Base-by-base conservation (phyloP, 2,888 invertebrate species). In the Schrankia costaestrigalis region DNA sequence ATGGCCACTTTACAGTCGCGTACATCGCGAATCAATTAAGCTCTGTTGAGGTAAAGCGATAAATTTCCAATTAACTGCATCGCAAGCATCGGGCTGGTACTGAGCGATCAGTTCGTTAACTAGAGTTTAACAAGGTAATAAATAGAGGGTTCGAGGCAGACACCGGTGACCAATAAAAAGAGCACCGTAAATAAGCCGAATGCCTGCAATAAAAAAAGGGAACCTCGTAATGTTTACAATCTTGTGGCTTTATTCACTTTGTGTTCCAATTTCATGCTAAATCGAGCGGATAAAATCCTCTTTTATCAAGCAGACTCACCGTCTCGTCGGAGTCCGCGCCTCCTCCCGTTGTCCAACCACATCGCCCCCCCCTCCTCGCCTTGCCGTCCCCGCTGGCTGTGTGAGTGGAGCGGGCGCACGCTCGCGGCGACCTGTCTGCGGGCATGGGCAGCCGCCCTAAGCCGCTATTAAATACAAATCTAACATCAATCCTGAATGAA, bases 181-280 rank as follows among this genome's bases (percentile, higher is more conserved):
- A 77, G 72, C 74, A 78, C 82, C 78, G 78, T 84, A 85, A 85
- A 84, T 83, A 82, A 82, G 72, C 71, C 74, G 73, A 82, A 78
- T 76, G 73, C 70, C 70, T 60, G 74, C 70, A 73, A 77, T 85
- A 85, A 87, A 86, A 53, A 86, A 86, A 84, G 78, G 80, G 78
- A 75, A 80, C 77, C 80, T 83, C 79, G 73, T 85, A 84, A 86
- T 87, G 86, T 85, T 87, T 85, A 87, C 86, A 84, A 84, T 86
- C 85, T 82, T 82, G 86, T 85, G 83, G 84, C 84, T 86, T 86
- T 86, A 87, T 86, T 85, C 87, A 86, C 87, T 85, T 86, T 87
- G 87, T 86, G 78, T 85, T 85, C 83, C 86, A 87, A 87, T 87
- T 87, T 87, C 86, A 86, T 86, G 87, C 84, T 87, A 87, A 87